Conservation (phyloP, 35 echinoderm and acorn worm species). For the Lytechinus variegatus region DNA sequence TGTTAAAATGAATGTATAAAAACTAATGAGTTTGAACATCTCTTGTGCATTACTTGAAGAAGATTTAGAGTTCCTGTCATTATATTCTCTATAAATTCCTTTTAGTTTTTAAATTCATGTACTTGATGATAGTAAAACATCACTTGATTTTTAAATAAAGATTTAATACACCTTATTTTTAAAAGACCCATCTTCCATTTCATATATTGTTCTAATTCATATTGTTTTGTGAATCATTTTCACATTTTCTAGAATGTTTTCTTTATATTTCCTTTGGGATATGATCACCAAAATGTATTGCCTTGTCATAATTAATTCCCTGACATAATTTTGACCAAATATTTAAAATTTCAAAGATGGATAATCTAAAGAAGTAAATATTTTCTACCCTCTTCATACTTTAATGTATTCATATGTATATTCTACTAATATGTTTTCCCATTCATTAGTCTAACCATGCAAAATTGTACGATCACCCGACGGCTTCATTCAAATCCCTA, state of each 20-base stretch:
- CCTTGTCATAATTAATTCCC: neutral
- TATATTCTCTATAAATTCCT: neutral
- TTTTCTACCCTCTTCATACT: neutral
- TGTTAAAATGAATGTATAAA: neutral
- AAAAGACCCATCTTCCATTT: neutral
- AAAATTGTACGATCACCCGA: no score
- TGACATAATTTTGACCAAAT: neutral
- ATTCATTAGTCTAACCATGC: no score
- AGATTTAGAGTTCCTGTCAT: neutral
- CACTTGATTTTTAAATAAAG: neutral
- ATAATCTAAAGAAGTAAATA: neutral
- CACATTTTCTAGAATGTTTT: neutral
- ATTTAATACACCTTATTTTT: neutral
- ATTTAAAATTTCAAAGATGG: neutral
- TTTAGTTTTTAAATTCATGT: neutral
- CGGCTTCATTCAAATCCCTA: no score
- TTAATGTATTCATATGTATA: neutral
- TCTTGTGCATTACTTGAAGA: neutral
- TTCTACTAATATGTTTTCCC: neutral
- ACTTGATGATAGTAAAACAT: neutral
- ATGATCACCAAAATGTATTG: neutral
- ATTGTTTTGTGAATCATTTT: neutral
- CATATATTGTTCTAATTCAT: neutral
- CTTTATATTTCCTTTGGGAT: neutral
- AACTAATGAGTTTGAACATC: neutral